phyloP scores from a whole-genome alignment of 2,113 vertebrate genomes.

The Nothoprocta pentlandii region DNA sequence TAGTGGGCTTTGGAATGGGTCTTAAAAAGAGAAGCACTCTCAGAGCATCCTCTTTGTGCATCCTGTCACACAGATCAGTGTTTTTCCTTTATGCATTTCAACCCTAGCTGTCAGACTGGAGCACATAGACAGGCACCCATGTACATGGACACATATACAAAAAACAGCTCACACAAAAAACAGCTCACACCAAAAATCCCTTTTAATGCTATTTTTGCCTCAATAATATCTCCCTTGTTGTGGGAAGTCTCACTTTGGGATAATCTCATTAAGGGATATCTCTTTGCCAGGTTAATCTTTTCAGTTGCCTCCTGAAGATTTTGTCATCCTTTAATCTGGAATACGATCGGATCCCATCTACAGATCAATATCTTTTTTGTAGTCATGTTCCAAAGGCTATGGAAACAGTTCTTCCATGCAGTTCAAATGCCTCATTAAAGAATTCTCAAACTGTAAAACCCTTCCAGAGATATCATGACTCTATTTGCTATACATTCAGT shows the following conservation, averaged over 20 bases:
- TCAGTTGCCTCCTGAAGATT: slow-evolving; percentile 46
- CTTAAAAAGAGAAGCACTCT: background rate
- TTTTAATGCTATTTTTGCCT: background rate
- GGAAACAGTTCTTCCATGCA: slow-evolving; percentile 35
- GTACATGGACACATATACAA: background rate
- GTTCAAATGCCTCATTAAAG: slow-evolving; percentile 70
- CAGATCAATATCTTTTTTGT: slow-evolving; percentile 58
- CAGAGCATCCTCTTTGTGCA: background rate
- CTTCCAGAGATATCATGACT: slow-evolving; percentile 55
- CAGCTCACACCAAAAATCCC: background rate
- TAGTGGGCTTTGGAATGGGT: slow-evolving; percentile 17
- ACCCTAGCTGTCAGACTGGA: background rate
- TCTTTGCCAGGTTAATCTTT: slow-evolving; percentile 60
- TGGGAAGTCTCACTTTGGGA: slow-evolving; percentile 10
- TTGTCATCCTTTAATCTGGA: slow-evolving; percentile 69
- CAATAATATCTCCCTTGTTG: slow-evolving; percentile 22
- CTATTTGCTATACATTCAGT: slow-evolving; percentile 32
- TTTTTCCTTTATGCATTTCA: background rate
- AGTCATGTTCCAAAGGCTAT: slow-evolving; percentile 45
- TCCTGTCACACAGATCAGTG: background rate
- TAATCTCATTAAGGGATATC: slow-evolving; percentile 32
- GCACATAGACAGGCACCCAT: rapidly evolving
- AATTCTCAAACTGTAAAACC: slow-evolving; percentile 57
- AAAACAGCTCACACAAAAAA: background rate
- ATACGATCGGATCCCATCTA: slow-evolving; percentile 52